phyloP scores from a whole-genome alignment of 2,797 vertebrate species.

The Pseudocheirus occidentalis region DNA sequence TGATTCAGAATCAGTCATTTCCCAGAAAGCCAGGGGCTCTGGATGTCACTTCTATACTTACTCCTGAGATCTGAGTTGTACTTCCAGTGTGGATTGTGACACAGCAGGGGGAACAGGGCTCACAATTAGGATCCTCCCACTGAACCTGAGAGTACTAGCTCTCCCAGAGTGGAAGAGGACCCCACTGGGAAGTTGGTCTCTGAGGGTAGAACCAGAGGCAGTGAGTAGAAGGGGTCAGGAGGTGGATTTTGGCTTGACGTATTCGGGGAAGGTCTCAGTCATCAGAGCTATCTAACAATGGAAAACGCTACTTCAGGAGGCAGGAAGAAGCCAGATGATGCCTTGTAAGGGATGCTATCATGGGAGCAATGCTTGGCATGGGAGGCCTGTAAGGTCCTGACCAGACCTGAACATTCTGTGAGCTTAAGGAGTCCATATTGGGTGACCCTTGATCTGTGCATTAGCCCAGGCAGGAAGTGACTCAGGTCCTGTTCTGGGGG shows the following conservation, averaged over 20 bases:
- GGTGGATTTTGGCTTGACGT: background rate
- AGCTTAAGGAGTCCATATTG: background rate
- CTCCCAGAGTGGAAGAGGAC: background rate
- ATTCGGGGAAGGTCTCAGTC: background rate
- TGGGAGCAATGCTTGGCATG: background rate
- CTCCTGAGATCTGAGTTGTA: background rate
- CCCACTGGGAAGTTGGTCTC: background rate
- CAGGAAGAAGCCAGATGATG: background rate
- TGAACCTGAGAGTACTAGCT: background rate
- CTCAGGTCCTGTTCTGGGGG: background rate
- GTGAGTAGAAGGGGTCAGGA: background rate
- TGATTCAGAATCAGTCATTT: background rate
- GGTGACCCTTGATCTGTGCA: background rate
- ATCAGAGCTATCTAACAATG: background rate
- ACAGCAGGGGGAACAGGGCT: background rate
- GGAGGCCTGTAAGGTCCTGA: background rate
- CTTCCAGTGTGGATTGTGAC: background rate
- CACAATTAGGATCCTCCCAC: background rate
- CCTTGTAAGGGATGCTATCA: background rate
- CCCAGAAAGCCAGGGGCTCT: background rate
- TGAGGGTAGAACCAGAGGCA: background rate
- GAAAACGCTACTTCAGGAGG: background rate
- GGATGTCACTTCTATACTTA: background rate
- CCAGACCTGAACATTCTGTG: background rate
- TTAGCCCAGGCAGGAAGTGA: background rate